Conservation (phyloP, 2,888 invertebrate genomes). For the Polia nebulosa region DNA sequence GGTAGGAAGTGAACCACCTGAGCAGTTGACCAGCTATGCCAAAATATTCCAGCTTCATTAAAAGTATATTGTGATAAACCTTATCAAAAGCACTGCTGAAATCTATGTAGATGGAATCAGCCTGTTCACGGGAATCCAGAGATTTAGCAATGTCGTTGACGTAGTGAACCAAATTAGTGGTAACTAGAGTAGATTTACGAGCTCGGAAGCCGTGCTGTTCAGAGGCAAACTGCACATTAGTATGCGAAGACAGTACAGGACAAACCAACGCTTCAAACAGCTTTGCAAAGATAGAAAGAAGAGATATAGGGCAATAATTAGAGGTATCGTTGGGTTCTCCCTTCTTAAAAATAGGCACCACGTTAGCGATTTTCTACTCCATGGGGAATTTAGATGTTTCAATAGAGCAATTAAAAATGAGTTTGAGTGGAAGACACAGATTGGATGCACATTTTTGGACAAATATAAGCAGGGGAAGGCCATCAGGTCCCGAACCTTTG, state of each 20-base stretch:
- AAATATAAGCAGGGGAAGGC: too few species aligned
- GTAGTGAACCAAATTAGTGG: neutral
- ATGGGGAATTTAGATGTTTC: neutral
- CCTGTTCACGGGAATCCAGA: neutral
- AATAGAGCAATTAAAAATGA: too few species aligned
- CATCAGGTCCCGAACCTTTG: too few species aligned
- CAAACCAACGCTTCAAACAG: neutral
- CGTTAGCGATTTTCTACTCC: neutral
- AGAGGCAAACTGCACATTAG: neutral
- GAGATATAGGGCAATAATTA: neutral
- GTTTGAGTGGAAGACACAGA: too few species aligned
- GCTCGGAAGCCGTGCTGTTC: neutral
- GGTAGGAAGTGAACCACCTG: neutral
- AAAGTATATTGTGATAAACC: neutral
- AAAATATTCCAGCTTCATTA: neutral
- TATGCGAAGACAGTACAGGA: neutral
- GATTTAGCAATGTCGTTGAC: neutral
- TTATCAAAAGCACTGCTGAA: slow-evolving; percentile 1
- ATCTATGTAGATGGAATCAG: neutral
- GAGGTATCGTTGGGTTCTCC: neutral
- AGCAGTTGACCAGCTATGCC: neutral
- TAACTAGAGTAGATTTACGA: neutral
- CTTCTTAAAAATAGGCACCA: neutral
- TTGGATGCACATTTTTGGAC: too few species aligned
- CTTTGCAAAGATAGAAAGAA: neutral